These are phyloP conservation scores for Platichthys stellatus DNA, from an alignment of 2,113 vertebrate genomes.

Conservation along the genomic window DNA sequence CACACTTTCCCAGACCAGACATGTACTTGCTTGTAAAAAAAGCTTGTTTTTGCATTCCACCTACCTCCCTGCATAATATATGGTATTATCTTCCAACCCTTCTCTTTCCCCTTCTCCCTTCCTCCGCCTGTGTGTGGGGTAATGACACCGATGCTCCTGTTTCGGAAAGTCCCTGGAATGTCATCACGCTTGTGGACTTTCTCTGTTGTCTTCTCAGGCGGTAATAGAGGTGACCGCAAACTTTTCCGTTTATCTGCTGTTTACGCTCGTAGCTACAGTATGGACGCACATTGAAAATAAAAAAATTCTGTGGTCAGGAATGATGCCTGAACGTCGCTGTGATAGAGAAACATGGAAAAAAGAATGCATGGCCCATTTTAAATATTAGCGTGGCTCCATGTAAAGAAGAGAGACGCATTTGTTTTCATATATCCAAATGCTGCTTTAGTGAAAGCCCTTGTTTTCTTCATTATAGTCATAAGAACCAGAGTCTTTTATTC, in stretches of 20 bases:
- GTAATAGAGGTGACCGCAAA: slow-evolving; percentile 2
- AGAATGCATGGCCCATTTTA: background rate
- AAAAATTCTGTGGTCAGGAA: slow-evolving; percentile 12
- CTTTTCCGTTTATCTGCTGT: slow-evolving; percentile 25
- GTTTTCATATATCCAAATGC: background rate
- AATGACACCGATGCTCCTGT: slow-evolving; percentile 57
- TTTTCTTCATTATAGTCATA: background rate
- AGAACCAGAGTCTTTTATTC: slow-evolving; percentile 13
- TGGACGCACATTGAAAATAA: background rate
- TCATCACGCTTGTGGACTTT: slow-evolving; percentile 19
- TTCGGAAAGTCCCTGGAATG: slow-evolving; percentile 60
- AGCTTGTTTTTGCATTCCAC: slow-evolving; percentile 77
- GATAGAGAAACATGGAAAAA: slow-evolving; percentile 4
- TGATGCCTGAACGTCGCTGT: background rate
- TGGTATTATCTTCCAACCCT: slow-evolving; percentile 71
- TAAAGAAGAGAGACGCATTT: background rate
- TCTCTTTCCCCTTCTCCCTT: slow-evolving; percentile 43
- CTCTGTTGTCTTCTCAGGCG: slow-evolving; percentile 28
- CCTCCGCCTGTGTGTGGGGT: slow-evolving; percentile 60
- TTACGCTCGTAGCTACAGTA: slow-evolving; percentile 1
- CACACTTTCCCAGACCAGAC: slow-evolving; percentile 58
- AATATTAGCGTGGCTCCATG: background rate
- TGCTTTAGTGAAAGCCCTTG: background rate
- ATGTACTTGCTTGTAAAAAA: slow-evolving; percentile 71
- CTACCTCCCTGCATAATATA: slow-evolving; percentile 66